Conservation (phyloP, 2,113 vertebrate genomes). For the Nothobranchius furzeri region DNA sequence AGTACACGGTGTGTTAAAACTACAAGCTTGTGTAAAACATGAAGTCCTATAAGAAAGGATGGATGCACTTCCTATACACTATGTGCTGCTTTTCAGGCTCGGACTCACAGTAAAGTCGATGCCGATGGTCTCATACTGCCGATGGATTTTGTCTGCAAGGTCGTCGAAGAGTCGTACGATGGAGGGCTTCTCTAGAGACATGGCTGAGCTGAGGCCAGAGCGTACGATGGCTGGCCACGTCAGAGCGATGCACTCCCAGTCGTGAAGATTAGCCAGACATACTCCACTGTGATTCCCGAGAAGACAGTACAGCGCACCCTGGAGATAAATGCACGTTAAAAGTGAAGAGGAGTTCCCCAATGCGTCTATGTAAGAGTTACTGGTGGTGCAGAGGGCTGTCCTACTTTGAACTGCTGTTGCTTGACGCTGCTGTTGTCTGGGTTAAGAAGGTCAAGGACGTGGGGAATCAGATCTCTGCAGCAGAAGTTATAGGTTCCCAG, state of each 20-base stretch:
- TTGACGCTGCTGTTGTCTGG: constrained; percentile 85
- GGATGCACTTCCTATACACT: background rate
- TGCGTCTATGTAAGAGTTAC: background rate
- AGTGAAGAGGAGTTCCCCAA: too few relatives aligned
- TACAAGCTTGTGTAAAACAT: background rate
- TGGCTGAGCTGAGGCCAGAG: constrained; percentile 92
- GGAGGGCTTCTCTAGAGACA: constrained; percentile 97
- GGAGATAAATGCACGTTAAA: constrained; percentile 1
- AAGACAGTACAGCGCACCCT: constrained; percentile 98
- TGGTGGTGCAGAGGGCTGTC: background rate
- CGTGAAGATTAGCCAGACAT: constrained; percentile 93
- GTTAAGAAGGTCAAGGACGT: constrained; percentile 88
- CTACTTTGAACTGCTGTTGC: constrained; percentile 97
- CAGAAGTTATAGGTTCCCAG: constrained; percentile 96
- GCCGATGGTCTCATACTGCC: constrained; percentile 95
- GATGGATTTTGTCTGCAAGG: constrained; percentile 95
- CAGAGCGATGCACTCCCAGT: constrained; percentile 95
- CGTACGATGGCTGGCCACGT: constrained; percentile 94
- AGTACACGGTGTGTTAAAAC: background rate
- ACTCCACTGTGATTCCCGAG: constrained; percentile 92
- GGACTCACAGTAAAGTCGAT: constrained; percentile 89
- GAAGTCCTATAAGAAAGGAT: background rate
- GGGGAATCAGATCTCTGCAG: constrained; percentile 93
- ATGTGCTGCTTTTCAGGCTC: background rate
- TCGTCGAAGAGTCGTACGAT: constrained; percentile 96